A percentile compares a stretch with the other conserved stretches of the same genome.
Conservation (phyloP, 2,113 vertebrate genomes). For the Mola mola region DNA sequence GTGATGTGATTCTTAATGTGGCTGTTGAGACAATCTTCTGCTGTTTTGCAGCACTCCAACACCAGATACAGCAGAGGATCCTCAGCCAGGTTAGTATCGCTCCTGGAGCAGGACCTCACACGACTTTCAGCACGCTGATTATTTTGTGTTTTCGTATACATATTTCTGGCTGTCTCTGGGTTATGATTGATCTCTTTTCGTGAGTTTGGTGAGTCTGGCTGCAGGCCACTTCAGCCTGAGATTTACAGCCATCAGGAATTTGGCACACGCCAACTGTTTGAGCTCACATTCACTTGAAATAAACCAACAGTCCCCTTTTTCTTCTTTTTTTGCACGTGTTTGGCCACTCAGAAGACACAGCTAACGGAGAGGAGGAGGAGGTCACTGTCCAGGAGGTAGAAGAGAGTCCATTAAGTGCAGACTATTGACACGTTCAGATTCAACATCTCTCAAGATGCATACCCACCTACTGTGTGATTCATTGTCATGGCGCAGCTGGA, state of each 20-base stretch:
- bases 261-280: constrained; percentile 13
- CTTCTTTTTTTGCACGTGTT: not conserved
- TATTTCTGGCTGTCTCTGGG: not conserved
- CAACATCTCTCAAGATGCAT: not conserved
- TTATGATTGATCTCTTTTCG: constrained; percentile 14
- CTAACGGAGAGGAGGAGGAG: not conserved
- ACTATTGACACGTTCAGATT: not conserved
- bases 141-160: not conserved
- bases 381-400: constrained; percentile 16
- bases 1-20: not conserved
- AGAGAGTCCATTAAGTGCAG: constrained; percentile 50
- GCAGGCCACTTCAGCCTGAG: not conserved
- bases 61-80: constrained; percentile 18
- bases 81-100: constrained; percentile 55
- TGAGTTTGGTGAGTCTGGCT: constrained; percentile 14
- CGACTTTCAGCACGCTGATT: too few relatives aligned
- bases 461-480: not conserved
- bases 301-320: constrained; percentile 6
- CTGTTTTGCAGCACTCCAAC: constrained; percentile 47
- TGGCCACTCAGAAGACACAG: constrained; percentile 6
- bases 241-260: constrained; percentile 14
- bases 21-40: not conserved
- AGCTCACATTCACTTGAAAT: constrained; percentile 23
- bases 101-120: too few relatives aligned
- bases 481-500: constrained; percentile 78